Evolutionary conservation across 2,113 vertebrate species (phyloP), one percentile per base, ranked within the genome.

Genomic region (Paradisaea rubra): DNA sequence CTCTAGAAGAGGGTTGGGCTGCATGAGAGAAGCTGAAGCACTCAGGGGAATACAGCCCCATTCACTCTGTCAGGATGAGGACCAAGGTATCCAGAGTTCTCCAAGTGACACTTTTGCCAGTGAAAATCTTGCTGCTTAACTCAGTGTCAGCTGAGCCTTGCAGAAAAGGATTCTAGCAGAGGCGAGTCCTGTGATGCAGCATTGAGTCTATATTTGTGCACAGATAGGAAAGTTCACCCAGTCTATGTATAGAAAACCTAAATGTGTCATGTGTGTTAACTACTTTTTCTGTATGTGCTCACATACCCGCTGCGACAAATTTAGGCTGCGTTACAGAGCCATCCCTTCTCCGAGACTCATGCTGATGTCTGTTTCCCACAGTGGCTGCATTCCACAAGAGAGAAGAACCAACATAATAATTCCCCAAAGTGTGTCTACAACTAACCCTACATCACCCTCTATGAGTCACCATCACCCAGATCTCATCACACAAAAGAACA

Each of bases 161-260:
- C 37, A 45, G 82, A 74, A 61, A 39, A 63, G 56, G 27, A 53
- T 87, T 30, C 78, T 10, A 44, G 82, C 50, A 81, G 68, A 74
- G 71, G 68, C 61, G 12, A 86, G 59, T 41, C 53, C 50, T 65
- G 50, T 52, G 81, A 54, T 56, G 41, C 60, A 83, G 69, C 35
- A 7, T 2, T 15, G 64, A 27, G 9, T 69, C 92, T 94, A 7
- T 69, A 88, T 83, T 71, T 86, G 27, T 28, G 70, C 56, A 57
- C 24, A 37, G 71, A 59, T 27, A 83, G 78, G 53, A 81, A 95
- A 89, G 81, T 91, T 93, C 88, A 66, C 47, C 64, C 73, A 22
- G 39, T 81, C 81, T 49, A 47, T 61, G 64, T 61, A 84, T 82
- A 89, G 88, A 69, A 89, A 91, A 49, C 42, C 87, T 39, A 77